Evolutionary conservation across 2,113 vertebrate genomes (phyloP), one percentile per base, ranked within the genome.

Genomic region (Cebus imitator): DNA sequence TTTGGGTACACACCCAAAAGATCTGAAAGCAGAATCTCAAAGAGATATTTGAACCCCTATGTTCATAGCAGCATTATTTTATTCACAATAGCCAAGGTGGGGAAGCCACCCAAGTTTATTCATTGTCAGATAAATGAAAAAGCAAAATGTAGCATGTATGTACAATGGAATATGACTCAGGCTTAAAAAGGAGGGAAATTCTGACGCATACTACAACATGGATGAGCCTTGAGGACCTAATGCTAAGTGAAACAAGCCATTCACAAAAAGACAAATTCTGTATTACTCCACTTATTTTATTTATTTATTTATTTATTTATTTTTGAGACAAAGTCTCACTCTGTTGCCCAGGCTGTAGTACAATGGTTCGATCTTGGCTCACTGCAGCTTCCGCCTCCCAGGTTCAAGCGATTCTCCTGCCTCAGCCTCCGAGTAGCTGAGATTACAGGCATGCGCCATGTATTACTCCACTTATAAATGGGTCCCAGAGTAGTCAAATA

Each of bases 171-270:
- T 45, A n/a, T 14, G 7, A 72, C 8, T 72, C 81, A 43, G 8
- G 72, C 21, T 57, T 55, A 11, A 48, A 68, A 79, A 58, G 16
- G 72, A 50, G 87, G 61, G 25, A 23, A 40, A 32, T 35, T 35
- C 27, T 21, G 40, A 58, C 2, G 45, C 6, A 0, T 0, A 17
- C 21, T 23, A 40, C 8, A 18, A 40, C 8, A 30, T 1, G 30
- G 18, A 64, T 35, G 10, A 70, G 61, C 35, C 35, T 11, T 11
- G 57, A 88, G 32, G 83, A 20, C 82, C 57, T 40, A 14, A 55
- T 35, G 12, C 40, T 57, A 50, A 58, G 25, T 16, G 32, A 83
- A 92, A 68, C 45, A 32, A 37, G 37, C 32, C 64, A 20, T 27
- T 11, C 32, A 52, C 35, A 37, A 55, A 48, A 81, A 35, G 7